Evolutionary conservation across 2,113 vertebrate species (phyloP).

Genomic region (Sylvicapra grimmia): DNA sequence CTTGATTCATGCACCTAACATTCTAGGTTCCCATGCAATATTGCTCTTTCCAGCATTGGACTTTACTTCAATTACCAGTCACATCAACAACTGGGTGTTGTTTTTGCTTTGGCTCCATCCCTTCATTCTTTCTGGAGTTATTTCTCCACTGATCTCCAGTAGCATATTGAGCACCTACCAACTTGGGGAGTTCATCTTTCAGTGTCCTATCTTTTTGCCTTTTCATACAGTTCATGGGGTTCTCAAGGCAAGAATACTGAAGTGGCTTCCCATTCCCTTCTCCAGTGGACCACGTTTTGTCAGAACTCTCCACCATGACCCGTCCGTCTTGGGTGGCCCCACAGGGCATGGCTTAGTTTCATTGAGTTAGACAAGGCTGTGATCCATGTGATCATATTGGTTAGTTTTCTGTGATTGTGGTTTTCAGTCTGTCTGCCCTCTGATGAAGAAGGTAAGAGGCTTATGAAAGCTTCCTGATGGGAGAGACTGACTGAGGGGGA

Average conservation of each 20-base stretch:
- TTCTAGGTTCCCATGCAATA: background rate
- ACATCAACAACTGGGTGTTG: background rate
- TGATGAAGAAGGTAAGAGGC: background rate
- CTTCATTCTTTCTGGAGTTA: background rate
- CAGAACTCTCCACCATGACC: background rate
- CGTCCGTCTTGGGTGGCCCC: fast-evolving
- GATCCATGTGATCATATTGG: background rate
- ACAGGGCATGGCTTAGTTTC: background rate
- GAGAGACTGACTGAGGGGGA: background rate
- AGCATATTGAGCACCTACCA: background rate
- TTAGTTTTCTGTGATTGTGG: background rate
- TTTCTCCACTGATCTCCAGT: background rate
- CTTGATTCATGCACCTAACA: background rate
- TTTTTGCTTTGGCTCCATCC: background rate
- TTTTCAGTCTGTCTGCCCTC: background rate
- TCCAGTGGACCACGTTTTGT: background rate
- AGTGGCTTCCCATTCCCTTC: no score
- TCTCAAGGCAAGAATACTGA: no score
- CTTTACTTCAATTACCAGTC: background rate
- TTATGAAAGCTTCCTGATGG: background rate
- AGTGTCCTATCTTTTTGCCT: background rate
- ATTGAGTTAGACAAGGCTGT: background rate
- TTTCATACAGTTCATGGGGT: background rate
- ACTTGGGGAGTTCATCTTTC: background rate
- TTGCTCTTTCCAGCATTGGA: background rate